These are phyloP conservation scores for Eospalax fontanierii DNA, from an alignment of 2,797 vertebrate species.

Conservation along the genomic window DNA sequence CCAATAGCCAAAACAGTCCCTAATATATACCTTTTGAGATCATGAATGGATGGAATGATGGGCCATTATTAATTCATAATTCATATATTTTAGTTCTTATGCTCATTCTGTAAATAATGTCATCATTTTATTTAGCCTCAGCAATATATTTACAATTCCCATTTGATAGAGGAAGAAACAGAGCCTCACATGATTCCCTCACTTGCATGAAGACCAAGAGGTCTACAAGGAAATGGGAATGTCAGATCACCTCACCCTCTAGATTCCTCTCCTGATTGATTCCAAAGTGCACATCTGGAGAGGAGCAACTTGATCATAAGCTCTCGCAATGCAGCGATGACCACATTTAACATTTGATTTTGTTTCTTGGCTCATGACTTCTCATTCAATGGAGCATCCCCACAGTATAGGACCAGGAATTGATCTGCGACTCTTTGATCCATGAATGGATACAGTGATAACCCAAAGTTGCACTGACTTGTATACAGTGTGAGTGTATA, in stretches of 20 bases:
- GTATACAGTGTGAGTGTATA: not conserved
- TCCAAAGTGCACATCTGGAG: not conserved
- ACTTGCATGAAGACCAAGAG: not conserved
- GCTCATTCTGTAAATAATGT: not conserved
- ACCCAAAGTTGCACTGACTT: not conserved
- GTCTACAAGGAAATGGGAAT: fast-evolving
- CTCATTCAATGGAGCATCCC: not conserved
- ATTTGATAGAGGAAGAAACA: not conserved
- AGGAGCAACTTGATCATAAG: not conserved
- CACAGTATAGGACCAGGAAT: not conserved
- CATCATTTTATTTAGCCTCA: not conserved
- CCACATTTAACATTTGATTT: not conserved
- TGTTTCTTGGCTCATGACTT: not conserved
- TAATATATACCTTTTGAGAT: not conserved
- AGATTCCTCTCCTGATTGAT: fast-evolving
- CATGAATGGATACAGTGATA: not conserved
- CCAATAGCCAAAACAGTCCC: not conserved
- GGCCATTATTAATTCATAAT: not conserved
- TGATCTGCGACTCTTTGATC: not conserved
- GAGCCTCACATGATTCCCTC: not conserved
- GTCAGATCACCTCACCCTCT: not conserved
- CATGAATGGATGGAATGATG: not conserved
- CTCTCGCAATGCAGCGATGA: not conserved
- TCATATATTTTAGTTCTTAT: not conserved
- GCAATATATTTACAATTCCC: not conserved